These are phyloP conservation scores for Squalus acanthias DNA, from an alignment of 2,797 vertebrate genomes.

Conservation along the genomic window DNA sequence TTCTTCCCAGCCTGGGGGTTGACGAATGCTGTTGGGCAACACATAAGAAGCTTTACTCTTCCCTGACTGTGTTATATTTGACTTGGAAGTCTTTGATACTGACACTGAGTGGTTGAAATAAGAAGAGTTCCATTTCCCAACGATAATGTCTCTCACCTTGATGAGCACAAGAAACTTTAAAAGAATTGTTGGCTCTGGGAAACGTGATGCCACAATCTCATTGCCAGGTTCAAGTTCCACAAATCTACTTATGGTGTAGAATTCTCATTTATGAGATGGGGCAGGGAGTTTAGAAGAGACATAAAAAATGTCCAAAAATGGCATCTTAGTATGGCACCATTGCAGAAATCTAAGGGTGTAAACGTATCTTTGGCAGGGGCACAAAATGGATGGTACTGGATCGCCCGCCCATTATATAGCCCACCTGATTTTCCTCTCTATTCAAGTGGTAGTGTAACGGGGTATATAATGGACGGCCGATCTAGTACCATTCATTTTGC, in stretches of 20 bases:
- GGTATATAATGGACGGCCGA: too few species aligned
- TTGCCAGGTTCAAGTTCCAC: neutral
- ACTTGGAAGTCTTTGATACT: neutral
- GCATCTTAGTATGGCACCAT: neutral
- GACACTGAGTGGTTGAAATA: neutral
- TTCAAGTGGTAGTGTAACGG: too few species aligned
- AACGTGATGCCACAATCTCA: neutral
- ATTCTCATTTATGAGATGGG: neutral
- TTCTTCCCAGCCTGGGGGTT: neutral
- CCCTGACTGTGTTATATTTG: neutral
- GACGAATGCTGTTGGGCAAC: neutral
- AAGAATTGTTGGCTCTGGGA: neutral
- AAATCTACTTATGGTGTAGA: neutral
- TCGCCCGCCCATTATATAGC: too few species aligned
- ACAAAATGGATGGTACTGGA: neutral
- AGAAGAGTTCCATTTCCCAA: too few species aligned
- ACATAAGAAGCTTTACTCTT: neutral
- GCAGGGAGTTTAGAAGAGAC: neutral
- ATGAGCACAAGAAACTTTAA: neutral
- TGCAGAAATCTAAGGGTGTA: neutral
- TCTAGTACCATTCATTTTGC: too few species aligned
- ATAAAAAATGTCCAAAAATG: neutral
- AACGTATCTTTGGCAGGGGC: neutral
- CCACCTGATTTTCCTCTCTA: too few species aligned
- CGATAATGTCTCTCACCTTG: neutral